Evolutionary conservation across 2,888 invertebrate species (phyloP).

Genomic region (Agrypnus murinus): DNA sequence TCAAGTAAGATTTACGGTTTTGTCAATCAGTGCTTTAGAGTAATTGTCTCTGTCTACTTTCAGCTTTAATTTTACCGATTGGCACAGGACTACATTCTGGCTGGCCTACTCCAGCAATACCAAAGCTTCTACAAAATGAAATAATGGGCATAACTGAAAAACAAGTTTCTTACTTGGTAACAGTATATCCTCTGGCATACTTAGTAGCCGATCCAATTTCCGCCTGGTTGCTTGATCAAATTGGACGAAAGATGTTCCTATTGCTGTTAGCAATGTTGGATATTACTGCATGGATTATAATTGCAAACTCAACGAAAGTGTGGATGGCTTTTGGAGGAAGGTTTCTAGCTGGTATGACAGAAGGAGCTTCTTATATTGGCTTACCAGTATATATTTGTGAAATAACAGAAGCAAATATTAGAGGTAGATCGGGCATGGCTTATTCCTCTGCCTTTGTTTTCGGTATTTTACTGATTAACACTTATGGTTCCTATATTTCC

Average conservation of each 20-base stretch:
- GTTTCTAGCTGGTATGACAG: slow-evolving; percentile 54
- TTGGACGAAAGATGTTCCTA: slow-evolving; percentile 62
- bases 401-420: slow-evolving; percentile 55
- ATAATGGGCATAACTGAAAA: slow-evolving; percentile 47
- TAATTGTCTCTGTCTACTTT: no score
- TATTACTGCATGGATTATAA: slow-evolving; percentile 59
- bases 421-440: slow-evolving; percentile 55
- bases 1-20: no score
- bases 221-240: slow-evolving; percentile 58
- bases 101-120: slow-evolving; percentile 55
- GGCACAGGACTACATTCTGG: slow-evolving; percentile 52
- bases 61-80: slow-evolving; percentile 52
- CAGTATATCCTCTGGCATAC: slow-evolving; percentile 52
- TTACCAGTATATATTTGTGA: slow-evolving; percentile 58
- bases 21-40: no score
- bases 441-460: slow-evolving; percentile 49
- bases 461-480: slow-evolving; percentile 59
- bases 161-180: slow-evolving; percentile 55
- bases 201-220: slow-evolving; percentile 50
- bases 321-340: slow-evolving; percentile 45
- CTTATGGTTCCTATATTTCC: slow-evolving; percentile 42
- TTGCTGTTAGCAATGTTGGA: slow-evolving; percentile 61
- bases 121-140: slow-evolving; percentile 51
- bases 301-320: slow-evolving; percentile 47
- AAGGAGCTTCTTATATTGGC: slow-evolving; percentile 55